Evolutionary conservation across 2,797 vertebrate species (phyloP).

Genomic region (Babyrousa celebensis): DNA sequence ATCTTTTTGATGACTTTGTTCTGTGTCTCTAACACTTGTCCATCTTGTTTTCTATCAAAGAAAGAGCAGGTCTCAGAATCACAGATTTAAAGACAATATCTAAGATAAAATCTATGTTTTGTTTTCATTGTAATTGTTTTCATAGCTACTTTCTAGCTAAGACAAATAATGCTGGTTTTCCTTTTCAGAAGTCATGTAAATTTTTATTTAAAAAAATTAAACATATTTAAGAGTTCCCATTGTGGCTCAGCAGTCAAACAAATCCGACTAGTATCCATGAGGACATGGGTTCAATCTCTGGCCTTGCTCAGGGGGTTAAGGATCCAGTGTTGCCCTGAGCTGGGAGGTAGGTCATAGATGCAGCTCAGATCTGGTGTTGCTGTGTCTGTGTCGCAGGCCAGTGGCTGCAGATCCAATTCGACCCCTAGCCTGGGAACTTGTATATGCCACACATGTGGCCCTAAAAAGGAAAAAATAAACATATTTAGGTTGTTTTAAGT

Average conservation of each 20-base stretch:
- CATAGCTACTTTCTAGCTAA: slow-evolving; percentile 23
- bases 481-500: not conserved
- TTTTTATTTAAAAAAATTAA: slow-evolving; percentile 42
- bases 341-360: too few species aligned
- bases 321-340: too few species aligned
- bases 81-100: not conserved
- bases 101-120: slow-evolving; percentile 44
- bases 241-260: too few species aligned
- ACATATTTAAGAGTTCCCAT: not conserved
- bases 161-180: not conserved
- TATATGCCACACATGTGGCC: too few species aligned
- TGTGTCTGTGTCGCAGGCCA: too few species aligned
- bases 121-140: slow-evolving; percentile 35
- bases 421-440: too few species aligned
- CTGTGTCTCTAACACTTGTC: not conserved
- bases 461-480: not conserved
- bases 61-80: not conserved
- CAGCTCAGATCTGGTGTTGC: too few species aligned
- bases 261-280: too few species aligned
- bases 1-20: not conserved
- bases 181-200: not conserved
- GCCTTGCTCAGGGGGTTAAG: too few species aligned
- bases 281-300: too few species aligned
- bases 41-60: not conserved
- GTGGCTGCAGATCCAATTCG: too few species aligned